Percentiles rank a stretch among this genome's conserved stretches.
These are phyloP conservation scores for Cephus rjabovi DNA, from an alignment of 2,888 invertebrate genomes.

Conservation along the genomic window DNA sequence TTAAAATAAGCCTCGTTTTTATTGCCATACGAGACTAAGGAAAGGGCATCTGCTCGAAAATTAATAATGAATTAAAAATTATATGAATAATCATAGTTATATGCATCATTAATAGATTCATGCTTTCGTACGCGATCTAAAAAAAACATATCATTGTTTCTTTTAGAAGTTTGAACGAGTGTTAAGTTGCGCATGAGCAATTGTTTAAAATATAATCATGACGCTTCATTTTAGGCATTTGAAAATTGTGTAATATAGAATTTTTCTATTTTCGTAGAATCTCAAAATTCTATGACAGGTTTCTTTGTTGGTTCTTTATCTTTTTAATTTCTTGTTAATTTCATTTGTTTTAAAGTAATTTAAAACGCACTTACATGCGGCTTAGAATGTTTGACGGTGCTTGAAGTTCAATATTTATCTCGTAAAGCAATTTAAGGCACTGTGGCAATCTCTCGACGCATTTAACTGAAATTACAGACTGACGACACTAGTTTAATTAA, in stretches of 20 bases:
- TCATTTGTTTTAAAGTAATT: neutral
- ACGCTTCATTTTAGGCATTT: neutral
- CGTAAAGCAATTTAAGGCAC: neutral
- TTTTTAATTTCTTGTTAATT: neutral
- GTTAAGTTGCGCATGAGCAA: neutral
- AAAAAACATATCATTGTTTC: neutral
- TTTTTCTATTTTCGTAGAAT: neutral
- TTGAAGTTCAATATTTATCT: neutral
- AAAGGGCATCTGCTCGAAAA: neutral
- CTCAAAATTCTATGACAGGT: neutral
- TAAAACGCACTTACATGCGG: neutral
- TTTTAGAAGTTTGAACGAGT: neutral
- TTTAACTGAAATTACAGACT: conserved; percentile 33
- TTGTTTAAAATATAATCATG: neutral
- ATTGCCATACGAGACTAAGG: neutral
- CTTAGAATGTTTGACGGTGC: neutral
- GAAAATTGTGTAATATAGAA: neutral
- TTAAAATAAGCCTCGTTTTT: neutral
- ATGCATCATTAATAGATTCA: neutral
- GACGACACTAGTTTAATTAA: conserved; percentile 35
- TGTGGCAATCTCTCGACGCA: neutral
- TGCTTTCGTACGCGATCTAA: neutral
- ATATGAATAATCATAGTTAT: neutral
- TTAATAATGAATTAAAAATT: neutral
- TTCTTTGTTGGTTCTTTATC: neutral